Percentiles rank a stretch among this genome's conserved stretches.
phyloP scores from a whole-genome alignment of 2,797 vertebrate species.

The Myotis pilosus region DNA sequence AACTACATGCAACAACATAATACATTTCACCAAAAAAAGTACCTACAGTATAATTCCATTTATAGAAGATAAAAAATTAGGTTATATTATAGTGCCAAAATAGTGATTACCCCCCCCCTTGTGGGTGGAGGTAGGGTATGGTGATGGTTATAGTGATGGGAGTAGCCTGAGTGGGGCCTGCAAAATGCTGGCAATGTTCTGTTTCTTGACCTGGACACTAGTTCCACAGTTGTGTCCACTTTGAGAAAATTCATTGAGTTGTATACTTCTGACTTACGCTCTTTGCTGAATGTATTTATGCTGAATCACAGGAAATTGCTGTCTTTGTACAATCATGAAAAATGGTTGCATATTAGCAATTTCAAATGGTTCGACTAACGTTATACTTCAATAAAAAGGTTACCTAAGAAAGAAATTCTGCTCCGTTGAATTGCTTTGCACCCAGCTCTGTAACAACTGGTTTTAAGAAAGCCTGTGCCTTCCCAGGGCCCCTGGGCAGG shows the following conservation, averaged over 20 bases:
- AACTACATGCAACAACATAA: background rate
- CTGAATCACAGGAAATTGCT: slow-evolving; percentile 2
- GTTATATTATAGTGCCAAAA: background rate
- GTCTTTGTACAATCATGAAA: slow-evolving; percentile 6
- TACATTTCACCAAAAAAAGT: background rate
- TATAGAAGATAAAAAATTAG: background rate
- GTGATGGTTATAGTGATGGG: background rate
- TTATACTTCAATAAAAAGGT: slow-evolving; percentile 21
- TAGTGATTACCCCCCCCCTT: background rate
- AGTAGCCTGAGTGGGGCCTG: background rate
- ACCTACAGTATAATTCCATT: background rate
- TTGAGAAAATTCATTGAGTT: background rate
- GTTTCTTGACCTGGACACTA: background rate
- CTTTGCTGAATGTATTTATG: background rate
- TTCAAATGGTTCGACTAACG: slow-evolving; percentile 3
- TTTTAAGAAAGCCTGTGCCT: slow-evolving; percentile 4
- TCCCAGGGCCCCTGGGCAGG: background rate
- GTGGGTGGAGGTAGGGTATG: background rate
- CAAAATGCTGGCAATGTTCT: background rate
- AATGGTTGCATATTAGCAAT: background rate
- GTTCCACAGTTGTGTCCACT: background rate
- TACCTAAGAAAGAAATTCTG: background rate
- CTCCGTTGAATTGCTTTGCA: background rate
- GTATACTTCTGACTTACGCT: background rate
- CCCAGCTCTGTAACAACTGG: background rate